Base-by-base conservation (phyloP, 2,113 vertebrate species). In the Hyla sarda region DNA sequence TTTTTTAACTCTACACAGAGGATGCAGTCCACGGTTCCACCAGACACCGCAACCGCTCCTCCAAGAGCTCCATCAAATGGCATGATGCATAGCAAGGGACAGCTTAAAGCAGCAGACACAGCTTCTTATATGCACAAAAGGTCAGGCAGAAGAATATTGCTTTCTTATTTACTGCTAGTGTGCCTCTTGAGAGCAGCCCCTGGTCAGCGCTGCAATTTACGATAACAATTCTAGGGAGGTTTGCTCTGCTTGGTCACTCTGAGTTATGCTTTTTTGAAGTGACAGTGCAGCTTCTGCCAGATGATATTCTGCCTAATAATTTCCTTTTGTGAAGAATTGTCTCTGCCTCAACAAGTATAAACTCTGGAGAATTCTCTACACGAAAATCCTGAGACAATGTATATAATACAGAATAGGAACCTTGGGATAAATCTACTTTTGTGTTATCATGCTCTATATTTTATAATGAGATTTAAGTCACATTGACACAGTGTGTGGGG, bases 161-260 rank as follows among this genome's bases (percentile, higher is more conserved):
- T 93, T 93, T 94, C 93, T 96, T 96, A 96, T 95, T 95, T 96
- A 95, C 93, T 94, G 93, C 92, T 94, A 93, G 93, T 92, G 95
- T 95, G 94, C 91, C 92, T 91, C 85, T 91, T 89, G 91, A 88
- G 80, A 81, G 34, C 76, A 73, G 86, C 87, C 76, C 82, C 83
- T 84, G 88, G 88, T 81, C 89, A 91, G 91, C 89, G 91, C 92
- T 90, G 91, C 91, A 96, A 95, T 96, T 96, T 96, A 95, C 94
- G 95, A 93, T 93, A 93, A 95, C 94, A 95, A 96, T 96, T 89
- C 92, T 90, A 69, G 82, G 69, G 90, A 92, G 90, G 76, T 80
- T 86, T 90, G 91, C 90, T 86, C 88, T 78, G 92, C 93, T 94
- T 89, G 91, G 91, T 48, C 92, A 91, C 90, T 94, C 92, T 92